A percentile compares a stretch with the other conserved stretches of the same genome.
Evolutionary conservation across 2,113 vertebrate species (phyloP).

Genomic region (Lathamus discolor): DNA sequence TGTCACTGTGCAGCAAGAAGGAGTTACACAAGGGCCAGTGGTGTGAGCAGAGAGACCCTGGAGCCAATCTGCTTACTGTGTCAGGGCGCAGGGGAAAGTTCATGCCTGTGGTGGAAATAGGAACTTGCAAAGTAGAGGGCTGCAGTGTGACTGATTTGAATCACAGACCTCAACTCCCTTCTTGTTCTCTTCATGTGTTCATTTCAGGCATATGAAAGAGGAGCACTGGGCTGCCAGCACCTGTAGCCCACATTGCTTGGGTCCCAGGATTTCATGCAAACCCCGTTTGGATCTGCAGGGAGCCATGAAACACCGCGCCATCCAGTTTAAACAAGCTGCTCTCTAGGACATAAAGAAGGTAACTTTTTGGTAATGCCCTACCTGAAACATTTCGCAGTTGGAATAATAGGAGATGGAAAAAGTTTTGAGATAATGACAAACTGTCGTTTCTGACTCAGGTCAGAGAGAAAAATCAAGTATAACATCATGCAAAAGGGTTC

Average conservation of each 20-base stretch:
- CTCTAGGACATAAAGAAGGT: neutral
- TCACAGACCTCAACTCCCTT: neutral
- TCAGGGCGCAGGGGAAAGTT: accelerated
- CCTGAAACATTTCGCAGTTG: neutral
- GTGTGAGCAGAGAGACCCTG: neutral
- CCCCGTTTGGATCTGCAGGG: accelerated
- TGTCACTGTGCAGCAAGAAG: neutral
- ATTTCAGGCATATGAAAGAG: neutral
- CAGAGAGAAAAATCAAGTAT: neutral
- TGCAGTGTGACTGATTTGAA: neutral
- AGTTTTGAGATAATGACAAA: neutral
- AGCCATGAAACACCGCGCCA: accelerated
- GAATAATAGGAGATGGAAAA: neutral
- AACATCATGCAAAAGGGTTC: neutral
- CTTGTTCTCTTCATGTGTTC: neutral
- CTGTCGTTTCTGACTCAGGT: neutral
- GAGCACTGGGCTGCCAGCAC: neutral
- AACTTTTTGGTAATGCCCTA: neutral
- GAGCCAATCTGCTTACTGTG: accelerated
- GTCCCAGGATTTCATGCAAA: neutral
- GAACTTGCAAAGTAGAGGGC: neutral
- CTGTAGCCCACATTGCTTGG: neutral
- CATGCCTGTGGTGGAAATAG: accelerated
- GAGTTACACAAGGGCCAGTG: neutral
- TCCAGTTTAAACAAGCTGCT: neutral